Evolutionary conservation across 2,113 vertebrate genomes (phyloP), one percentile per base, ranked within the genome.

Genomic region (Dendropsophus ebraccatus): DNA sequence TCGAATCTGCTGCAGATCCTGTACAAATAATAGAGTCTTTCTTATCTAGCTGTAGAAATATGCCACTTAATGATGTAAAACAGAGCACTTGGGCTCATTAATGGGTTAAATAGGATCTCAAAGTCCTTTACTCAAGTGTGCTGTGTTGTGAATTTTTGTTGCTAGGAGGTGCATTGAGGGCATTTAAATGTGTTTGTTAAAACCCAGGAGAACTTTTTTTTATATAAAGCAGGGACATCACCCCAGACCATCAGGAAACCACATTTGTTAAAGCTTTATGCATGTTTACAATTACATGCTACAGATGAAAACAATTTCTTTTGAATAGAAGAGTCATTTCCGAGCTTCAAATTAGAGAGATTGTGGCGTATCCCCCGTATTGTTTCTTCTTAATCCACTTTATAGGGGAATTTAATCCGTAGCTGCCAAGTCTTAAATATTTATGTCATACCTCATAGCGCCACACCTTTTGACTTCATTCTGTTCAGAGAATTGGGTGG

Each of bases 231-330:
- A 82, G 62, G 47, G 81, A 70, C 28, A 28, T 82, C 62, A 62
- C 32, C 58, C 21, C 9, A 32, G 35, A 28, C 78, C 35, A 41
- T 32, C 13, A 52, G 47, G 28, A 50, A 77, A 77, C 28, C 47
- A 37, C 81, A 72, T 82, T 72, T 72, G 67, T 73, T 52, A 54
- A 67, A 56, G 32, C 16, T 73, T 83, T 56, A 56, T 52, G 67
- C 56, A 56, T 83, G 69, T 56, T 73, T 83, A 83, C 67, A 83
- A 83, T 83, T 73, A 83, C 25, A 50, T 13, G 30, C 32, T 41
- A n/a, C 81, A 83, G 81, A 83, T 83, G 67, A 83, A 72, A 83
- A 83, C 65, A 83, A 83, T 83, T 73, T 82, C 25, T 67, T 83
- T n/a, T 37, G 19, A 72, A 83, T 54, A 30, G 81, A 32, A 54